Conservation (phyloP, 1,140 invertebrate species). For the Drosophila watanabei region DNA sequence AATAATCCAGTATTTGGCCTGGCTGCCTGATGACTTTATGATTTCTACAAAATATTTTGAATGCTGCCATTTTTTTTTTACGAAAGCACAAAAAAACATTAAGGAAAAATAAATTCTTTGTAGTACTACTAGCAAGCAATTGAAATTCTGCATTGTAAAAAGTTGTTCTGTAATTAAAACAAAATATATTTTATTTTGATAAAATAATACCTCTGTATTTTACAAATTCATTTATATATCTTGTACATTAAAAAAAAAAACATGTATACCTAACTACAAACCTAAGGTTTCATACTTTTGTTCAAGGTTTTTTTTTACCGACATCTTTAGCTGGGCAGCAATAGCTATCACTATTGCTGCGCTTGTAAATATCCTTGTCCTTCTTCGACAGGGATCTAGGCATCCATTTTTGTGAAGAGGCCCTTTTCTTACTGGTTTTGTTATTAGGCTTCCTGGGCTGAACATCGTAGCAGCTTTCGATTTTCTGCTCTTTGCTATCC, state of each 20-base stretch:
- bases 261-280: neutral
- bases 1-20: no score
- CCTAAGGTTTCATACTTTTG: neutral
- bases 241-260: neutral
- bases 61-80: no score
- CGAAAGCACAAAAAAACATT: no score
- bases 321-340: neutral
- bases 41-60: no score
- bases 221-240: neutral
- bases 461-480: conserved; percentile 60
- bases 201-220: neutral
- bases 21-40: no score
- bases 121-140: no score
- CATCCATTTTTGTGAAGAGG: conserved; percentile 3
- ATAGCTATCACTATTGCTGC: conserved; percentile 65
- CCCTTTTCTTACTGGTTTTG: conserved; percentile 7
- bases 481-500: conserved; percentile 50
- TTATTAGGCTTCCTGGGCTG: conserved; percentile 4
- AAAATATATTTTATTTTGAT: neutral
- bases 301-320: neutral
- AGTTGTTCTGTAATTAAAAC: neutral
- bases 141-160: no score
- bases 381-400: conserved; percentile 38
- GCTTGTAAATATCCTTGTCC: conserved; percentile 71
- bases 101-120: no score